Conservation (phyloP, 2,888 invertebrate species). For the Raillietiella orientalis region DNA sequence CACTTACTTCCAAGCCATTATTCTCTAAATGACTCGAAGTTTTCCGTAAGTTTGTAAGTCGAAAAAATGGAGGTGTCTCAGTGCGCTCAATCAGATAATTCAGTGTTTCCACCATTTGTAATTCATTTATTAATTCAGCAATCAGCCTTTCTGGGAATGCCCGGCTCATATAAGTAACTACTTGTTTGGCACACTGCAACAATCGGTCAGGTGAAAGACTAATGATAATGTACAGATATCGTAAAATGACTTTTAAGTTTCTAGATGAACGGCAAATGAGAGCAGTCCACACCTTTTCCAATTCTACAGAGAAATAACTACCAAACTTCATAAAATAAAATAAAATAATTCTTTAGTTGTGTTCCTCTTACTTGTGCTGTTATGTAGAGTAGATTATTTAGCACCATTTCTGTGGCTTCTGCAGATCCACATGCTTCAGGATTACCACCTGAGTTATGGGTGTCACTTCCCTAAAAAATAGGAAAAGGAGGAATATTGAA, state of each 20-base stretch:
- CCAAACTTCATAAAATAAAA: constrained; percentile 36
- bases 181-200: constrained; percentile 70
- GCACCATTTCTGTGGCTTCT: constrained; percentile 97
- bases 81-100: constrained; percentile 86
- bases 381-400: constrained; percentile 92
- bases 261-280: constrained; percentile 86
- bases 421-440: constrained; percentile 74
- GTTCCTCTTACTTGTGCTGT: constrained; percentile 44
- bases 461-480: not conserved
- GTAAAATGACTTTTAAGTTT: constrained; percentile 79
- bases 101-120: constrained; percentile 84
- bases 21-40: no score
- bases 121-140: constrained; percentile 87
- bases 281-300: constrained; percentile 85
- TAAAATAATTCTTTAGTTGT: not conserved
- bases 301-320: constrained; percentile 75
- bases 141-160: constrained; percentile 68
- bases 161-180: constrained; percentile 66
- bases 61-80: constrained; percentile 90
- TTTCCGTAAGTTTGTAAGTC: constrained; percentile 26
- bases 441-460: not conserved
- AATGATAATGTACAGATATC: constrained; percentile 80
- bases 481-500: constrained; percentile 5
- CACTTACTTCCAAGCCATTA: no score
- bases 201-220: constrained; percentile 90